A percentile compares a stretch with the other conserved stretches of the same genome.
phyloP scores from a whole-genome alignment of 2,113 vertebrate species.

The Neotragus pygmaeus region DNA sequence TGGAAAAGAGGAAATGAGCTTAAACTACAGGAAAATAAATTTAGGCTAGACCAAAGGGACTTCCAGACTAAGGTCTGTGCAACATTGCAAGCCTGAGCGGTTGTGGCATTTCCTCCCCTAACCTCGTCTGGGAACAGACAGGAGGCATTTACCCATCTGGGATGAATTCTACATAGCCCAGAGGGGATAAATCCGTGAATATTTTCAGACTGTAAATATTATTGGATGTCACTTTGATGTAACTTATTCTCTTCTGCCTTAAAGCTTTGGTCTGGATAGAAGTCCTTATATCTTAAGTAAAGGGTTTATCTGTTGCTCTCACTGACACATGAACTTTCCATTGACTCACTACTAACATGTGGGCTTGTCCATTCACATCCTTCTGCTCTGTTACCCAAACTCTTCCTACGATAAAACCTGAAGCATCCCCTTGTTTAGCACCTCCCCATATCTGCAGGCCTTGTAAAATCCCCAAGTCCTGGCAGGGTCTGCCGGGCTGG shows the following conservation, averaged over 20 bases:
- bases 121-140: background rate
- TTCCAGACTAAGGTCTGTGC: background rate
- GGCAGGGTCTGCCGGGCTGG: background rate
- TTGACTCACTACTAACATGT: background rate
- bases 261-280: background rate
- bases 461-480: background rate
- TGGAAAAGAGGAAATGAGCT: conserved; percentile 30
- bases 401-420: background rate
- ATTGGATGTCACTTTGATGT: background rate
- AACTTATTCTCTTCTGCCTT: background rate
- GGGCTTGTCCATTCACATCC: background rate
- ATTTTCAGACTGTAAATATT: background rate
- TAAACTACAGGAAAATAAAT: conserved; percentile 35
- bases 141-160: background rate
- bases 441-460: background rate
- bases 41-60: conserved; percentile 9
- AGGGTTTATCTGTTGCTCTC: background rate
- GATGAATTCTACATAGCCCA: background rate
- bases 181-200: background rate
- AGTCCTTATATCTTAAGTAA: background rate
- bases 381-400: background rate
- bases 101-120: conserved; percentile 24
- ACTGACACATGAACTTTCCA: background rate
- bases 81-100: background rate
- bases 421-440: background rate